phyloP scores from a whole-genome alignment of 2,113 vertebrate genomes.

The Epinephelus cyanopodus region DNA sequence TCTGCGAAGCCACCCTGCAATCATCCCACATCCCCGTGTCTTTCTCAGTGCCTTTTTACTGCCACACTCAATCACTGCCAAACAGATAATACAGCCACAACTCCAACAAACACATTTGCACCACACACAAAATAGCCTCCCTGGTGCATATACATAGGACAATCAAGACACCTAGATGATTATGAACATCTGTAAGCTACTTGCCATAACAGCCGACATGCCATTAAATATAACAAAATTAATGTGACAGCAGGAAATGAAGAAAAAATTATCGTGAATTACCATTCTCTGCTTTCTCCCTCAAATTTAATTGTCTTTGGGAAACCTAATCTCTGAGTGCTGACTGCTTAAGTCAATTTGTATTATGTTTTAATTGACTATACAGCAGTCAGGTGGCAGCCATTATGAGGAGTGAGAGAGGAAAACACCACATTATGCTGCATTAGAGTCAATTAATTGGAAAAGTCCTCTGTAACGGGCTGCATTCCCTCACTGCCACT shows the following conservation, averaged over 20 bases:
- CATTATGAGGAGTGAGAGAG: slow-evolving; percentile 69
- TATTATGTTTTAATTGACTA: slow-evolving; percentile 79
- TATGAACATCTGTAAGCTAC: slow-evolving; percentile 57
- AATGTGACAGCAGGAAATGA: slow-evolving; percentile 55
- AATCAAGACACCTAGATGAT: slow-evolving; percentile 57
- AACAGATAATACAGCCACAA: slow-evolving; percentile 74
- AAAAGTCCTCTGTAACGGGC: slow-evolving; percentile 64
- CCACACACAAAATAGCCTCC: slow-evolving; percentile 47
- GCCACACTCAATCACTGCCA: slow-evolving; percentile 80
- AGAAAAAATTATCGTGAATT: slow-evolving; percentile 40
- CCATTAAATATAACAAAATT: slow-evolving; percentile 54
- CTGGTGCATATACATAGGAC: slow-evolving; percentile 39
- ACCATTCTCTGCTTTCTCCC: slow-evolving; percentile 56
- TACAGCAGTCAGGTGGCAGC: slow-evolving; percentile 65
- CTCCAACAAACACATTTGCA: slow-evolving; percentile 58
- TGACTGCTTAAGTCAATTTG: slow-evolving; percentile 74
- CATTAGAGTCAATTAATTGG: slow-evolving; percentile 77
- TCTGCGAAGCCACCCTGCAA: slow-evolving; percentile 73
- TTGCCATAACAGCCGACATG: slow-evolving; percentile 13
- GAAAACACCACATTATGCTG: slow-evolving; percentile 69
- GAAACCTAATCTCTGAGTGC: slow-evolving; percentile 65
- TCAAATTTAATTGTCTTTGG: slow-evolving; percentile 66
- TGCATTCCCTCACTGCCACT: slow-evolving; percentile 46
- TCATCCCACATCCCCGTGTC: slow-evolving; percentile 78
- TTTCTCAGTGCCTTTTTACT: slow-evolving; percentile 78